Conservation (phyloP, 2,113 vertebrate species). For the Potamarius usumacintae region DNA sequence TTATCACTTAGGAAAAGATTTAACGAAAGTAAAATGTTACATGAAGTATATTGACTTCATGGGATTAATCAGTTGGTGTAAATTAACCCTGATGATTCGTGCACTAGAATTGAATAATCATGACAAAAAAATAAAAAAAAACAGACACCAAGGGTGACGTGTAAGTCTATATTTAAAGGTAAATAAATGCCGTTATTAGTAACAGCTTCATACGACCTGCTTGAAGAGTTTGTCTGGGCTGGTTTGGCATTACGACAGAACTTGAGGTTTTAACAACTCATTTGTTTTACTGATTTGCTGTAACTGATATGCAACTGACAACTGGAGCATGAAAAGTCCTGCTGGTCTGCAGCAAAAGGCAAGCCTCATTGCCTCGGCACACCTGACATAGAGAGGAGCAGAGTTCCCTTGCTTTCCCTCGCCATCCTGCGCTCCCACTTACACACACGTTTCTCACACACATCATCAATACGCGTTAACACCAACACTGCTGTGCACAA, state of each 20-base stretch:
- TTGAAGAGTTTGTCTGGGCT: constrained; percentile 47
- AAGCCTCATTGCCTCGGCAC: constrained; percentile 60
- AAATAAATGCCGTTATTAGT: not conserved
- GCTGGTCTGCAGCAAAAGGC: constrained; percentile 57
- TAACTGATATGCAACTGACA: constrained; percentile 62
- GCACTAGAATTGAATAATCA: not conserved
- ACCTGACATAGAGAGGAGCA: constrained; percentile 58
- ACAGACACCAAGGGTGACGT: not conserved
- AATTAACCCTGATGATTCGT: not conserved
- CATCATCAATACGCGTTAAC: constrained; percentile 48
- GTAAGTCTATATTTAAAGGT: not conserved
- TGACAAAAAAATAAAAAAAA: not conserved
- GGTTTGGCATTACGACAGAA: constrained; percentile 58
- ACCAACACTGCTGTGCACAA: not conserved
- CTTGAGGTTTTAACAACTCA: constrained; percentile 62
- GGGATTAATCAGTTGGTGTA: not conserved
- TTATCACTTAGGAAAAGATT: not conserved
- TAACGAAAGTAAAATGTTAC: not conserved
- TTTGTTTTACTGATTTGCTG: constrained; percentile 69
- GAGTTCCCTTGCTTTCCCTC: constrained; percentile 31
- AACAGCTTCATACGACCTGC: not conserved
- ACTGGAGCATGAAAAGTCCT: constrained; percentile 66
- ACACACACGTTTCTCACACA: constrained; percentile 15
- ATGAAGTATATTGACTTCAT: not conserved
- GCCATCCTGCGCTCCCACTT: constrained; percentile 19